Evolutionary conservation across 1,140 invertebrate species (phyloP), one percentile per base, ranked within the genome.

Genomic region (Drosophila murphyi): DNA sequence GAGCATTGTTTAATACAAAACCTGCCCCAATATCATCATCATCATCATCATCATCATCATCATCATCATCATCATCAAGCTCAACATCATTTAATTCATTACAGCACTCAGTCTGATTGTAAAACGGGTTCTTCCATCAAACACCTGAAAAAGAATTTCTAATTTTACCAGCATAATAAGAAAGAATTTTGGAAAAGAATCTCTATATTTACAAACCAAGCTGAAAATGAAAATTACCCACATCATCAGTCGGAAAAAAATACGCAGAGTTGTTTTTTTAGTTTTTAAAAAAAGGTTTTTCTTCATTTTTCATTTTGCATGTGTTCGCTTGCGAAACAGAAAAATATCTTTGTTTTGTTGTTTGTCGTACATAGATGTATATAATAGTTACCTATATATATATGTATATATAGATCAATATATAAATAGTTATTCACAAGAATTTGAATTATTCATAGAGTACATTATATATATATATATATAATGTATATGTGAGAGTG

Each of bases 401-500:
- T 51, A 47, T 50, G 37, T 60, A 55, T 75, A 62, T 59, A 50
- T 57, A 63, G 63, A 72, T 76, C 47, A 65, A 35, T 76, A 60
- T 88, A 88, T 87, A 87, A 87, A 87, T 87, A 88, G 85, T 88
- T 88, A 87, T 87, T 87, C 83, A 87, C 83, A 87, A 88, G 71
- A 87, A 88, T 88, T 82, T 47, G 82, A 88, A 87, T 88, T 87
- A 86, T 88, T 45, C 62, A 76, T 79, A 87, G 79, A 78, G 87
- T 82, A 80, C 69, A 74, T 65, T 64, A 65, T 80, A 69, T 28
- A 4, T 64, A 65, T 80, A 69, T 28, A 4, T 48, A 6, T 48
- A 48, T 48, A 43, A 34, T 62, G 28, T 39, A 28, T 8, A 63
- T 81, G 72, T 73, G 70, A 71, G 76, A 51, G 54, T 71, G 54